Conservation (phyloP, 2,888 invertebrate genomes). For the Callinectes sapidus region DNA sequence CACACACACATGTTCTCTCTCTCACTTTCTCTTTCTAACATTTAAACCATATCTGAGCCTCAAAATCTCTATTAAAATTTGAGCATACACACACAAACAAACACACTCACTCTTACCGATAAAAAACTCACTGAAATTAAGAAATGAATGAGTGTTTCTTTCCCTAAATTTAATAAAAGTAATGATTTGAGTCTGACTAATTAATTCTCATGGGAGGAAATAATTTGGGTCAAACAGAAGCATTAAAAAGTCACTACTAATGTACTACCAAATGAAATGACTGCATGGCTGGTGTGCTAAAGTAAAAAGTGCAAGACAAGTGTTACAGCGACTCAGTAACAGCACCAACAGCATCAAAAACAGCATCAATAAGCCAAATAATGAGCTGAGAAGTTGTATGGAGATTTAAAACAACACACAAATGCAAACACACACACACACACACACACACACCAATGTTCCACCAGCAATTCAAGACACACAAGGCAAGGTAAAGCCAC, state of each 20-base stretch:
- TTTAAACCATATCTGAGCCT: too few relatives aligned
- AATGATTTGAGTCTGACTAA: too few relatives aligned
- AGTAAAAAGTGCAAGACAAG: not conserved
- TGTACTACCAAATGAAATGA: not conserved
- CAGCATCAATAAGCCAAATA: not conserved
- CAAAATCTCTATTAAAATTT: too few relatives aligned
- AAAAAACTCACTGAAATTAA: too few relatives aligned
- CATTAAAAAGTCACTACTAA: not conserved
- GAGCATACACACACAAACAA: not conserved
- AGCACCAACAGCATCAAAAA: too few relatives aligned
- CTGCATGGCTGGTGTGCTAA: not conserved
- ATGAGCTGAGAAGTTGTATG: not conserved
- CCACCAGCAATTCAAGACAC: not conserved
- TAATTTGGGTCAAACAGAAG: too few relatives aligned
- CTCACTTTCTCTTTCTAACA: too few relatives aligned
- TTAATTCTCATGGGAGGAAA: too few relatives aligned
- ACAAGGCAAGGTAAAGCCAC: not conserved
- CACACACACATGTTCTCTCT: too few relatives aligned
- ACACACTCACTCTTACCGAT: too few relatives aligned
- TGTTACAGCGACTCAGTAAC: not conserved
- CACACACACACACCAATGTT: not conserved
- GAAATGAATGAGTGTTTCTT: too few relatives aligned
- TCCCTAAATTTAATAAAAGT: too few relatives aligned
- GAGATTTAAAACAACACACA: not conserved
- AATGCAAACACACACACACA: not conserved